Percentiles rank a stretch among this genome's conserved stretches.
Conservation (phyloP, 2,888 invertebrate species). For the Epistrophe grossulariae region DNA sequence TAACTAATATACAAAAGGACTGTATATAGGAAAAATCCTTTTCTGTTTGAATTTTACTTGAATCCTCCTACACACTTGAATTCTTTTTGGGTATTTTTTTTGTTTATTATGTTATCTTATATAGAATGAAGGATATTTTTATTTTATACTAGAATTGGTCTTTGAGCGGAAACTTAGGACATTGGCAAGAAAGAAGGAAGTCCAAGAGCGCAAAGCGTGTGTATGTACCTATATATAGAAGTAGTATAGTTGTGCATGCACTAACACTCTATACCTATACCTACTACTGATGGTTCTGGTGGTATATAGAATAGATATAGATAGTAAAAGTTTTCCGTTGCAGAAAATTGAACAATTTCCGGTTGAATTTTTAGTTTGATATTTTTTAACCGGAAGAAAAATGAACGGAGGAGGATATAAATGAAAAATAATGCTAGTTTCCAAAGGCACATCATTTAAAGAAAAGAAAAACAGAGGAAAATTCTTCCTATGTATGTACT, state of each 20-base stretch:
- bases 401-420: slow-evolving; percentile 9
- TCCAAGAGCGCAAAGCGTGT: slow-evolving; percentile 52
- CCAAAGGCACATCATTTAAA: not conserved
- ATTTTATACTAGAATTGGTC: slow-evolving; percentile 14
- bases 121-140: slow-evolving; percentile 32
- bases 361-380: slow-evolving; percentile 65
- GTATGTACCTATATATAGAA: not conserved
- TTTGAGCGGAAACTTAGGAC: slow-evolving; percentile 59
- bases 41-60: slow-evolving; percentile 15
- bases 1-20: not conserved
- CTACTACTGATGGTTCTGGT: slow-evolving; percentile 2
- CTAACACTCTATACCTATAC: not conserved
- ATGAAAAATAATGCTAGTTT: slow-evolving; percentile 35
- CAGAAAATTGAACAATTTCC: slow-evolving; percentile 77
- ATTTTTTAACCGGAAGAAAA: slow-evolving; percentile 55
- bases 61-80: slow-evolving; percentile 39
- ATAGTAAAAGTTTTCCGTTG: slow-evolving; percentile 72
- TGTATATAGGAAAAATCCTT: slow-evolving; percentile 6
- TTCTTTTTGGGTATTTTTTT: not conserved
- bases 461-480: not conserved
- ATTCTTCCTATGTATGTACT: not conserved
- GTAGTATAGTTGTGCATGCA: too few species aligned
- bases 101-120: slow-evolving; percentile 49
- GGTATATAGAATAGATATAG: slow-evolving; percentile 37
- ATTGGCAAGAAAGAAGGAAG: slow-evolving; percentile 65